A percentile compares a stretch with the other conserved stretches of the same genome.
These are phyloP conservation scores for Jordanella pulchra DNA, from an alignment of 2,797 vertebrate genomes.

Conservation along the genomic window DNA sequence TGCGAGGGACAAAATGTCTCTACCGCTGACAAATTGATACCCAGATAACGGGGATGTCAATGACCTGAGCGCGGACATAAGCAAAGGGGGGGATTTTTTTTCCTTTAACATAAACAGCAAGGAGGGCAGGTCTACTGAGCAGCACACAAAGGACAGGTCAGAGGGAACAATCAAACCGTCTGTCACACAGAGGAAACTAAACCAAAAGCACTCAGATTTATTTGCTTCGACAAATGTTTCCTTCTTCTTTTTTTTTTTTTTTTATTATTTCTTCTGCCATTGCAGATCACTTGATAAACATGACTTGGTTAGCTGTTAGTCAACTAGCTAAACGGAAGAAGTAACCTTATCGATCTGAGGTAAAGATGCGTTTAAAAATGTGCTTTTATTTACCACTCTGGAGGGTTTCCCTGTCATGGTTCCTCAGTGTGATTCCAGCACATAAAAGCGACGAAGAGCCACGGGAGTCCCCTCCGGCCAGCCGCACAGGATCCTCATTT, in stretches of 20 bases:
- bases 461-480: background rate
- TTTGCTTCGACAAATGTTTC: background rate
- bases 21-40: conserved; percentile 54
- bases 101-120: background rate
- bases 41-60: conserved; percentile 66
- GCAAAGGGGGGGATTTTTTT: conserved; percentile 2
- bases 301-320: background rate
- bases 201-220: background rate
- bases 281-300: background rate
- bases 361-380: background rate
- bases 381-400: conserved; percentile 65
- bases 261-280: background rate
- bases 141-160: background rate
- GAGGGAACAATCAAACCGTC: background rate
- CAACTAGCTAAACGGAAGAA: conserved; percentile 10
- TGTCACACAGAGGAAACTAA: background rate
- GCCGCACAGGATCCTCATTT: background rate
- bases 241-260: background rate
- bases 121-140: background rate
- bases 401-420: conserved; percentile 65
- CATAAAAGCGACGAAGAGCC: background rate
- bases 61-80: conserved; percentile 47
- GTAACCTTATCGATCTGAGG: background rate
- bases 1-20: conserved; percentile 72
- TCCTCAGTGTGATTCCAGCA: background rate